Conservation (phyloP, 1,140 invertebrate genomes). For the Drosophila baimaii region DNA sequence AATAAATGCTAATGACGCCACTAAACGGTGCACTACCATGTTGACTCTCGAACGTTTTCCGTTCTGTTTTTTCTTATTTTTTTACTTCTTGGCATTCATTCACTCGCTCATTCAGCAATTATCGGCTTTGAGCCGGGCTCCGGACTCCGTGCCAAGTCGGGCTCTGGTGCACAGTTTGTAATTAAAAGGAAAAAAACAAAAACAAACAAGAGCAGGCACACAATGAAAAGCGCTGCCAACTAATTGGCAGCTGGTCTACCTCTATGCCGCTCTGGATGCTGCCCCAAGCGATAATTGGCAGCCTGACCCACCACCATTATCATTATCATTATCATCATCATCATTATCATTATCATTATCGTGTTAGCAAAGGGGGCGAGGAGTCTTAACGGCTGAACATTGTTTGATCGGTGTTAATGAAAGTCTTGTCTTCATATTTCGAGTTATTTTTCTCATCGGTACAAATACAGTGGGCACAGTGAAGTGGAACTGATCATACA, state of each 20-base stretch:
- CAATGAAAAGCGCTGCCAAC: slow-evolving; percentile 36
- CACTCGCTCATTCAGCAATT: slow-evolving; percentile 55
- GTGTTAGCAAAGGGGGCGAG: slow-evolving; percentile 23
- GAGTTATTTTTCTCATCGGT: neutral
- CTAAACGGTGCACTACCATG: slow-evolving; percentile 63
- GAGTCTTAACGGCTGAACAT: slow-evolving; percentile 22
- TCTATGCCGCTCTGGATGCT: slow-evolving; percentile 29
- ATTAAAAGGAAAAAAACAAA: slow-evolving; percentile 36
- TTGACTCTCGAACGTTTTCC: slow-evolving; percentile 49
- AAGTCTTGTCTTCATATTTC: slow-evolving; percentile 48
- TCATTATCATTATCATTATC: slow-evolving; percentile 35
- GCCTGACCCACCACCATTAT: slow-evolving; percentile 40
- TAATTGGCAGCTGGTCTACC: slow-evolving; percentile 73
- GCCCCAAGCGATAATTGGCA: slow-evolving; percentile 68
- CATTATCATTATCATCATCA: slow-evolving; percentile 10
- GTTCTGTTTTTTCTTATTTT: neutral
- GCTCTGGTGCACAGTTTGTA: slow-evolving; percentile 40
- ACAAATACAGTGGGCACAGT: slow-evolving; percentile 1
- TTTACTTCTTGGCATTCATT: slow-evolving; percentile 67
- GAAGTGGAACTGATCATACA: neutral
- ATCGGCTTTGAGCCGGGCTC: slow-evolving; percentile 46
- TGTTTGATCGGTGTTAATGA: slow-evolving; percentile 51
- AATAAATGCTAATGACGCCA: slow-evolving; percentile 79
- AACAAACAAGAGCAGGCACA: slow-evolving; percentile 39
- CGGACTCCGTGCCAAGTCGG: slow-evolving; percentile 13